Base-by-base conservation (phyloP, 2,888 invertebrate genomes). In the Pollenia amentaria region DNA sequence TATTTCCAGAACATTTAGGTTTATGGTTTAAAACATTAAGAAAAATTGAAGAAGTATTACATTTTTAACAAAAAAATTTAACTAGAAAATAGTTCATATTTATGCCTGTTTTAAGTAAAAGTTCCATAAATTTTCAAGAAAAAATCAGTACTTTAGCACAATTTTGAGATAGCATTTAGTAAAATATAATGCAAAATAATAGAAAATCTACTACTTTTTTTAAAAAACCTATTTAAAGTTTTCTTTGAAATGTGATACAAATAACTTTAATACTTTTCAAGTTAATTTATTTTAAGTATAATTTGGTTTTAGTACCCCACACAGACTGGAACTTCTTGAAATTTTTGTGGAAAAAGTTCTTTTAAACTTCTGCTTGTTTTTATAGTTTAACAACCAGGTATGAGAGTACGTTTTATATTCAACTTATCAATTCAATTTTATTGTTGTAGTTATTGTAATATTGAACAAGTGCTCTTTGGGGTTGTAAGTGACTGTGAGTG, bases 351-450 rank as follows among this genome's bases (percentile, higher is more conserved):
- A 4, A n/a, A 48, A 42, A 65, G 51, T 16, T 18, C 67, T n/a
- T 76, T 82, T 60, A 73, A 57, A 4, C 12, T 48, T 10, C 48
- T 73, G 81, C 10, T 21, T 11, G 12, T n/a, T 3, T 11, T 16
- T 38, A 46, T 16, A n/a, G n/a, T 62, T 38, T 12, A 16, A 53
- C 3, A 16, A 44, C n/a, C 9, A 69, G 12, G 12, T 18, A 46
- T 44, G 16, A 14, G 16, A 14, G 21, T 12, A 46, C n/a, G 9
- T 44, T 55, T 48, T 38, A 46, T 77, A n/a, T 42, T 44, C 12
- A 72, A 65, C 7, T 57, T 80, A 46, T 55, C 72, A 65, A 73
- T 73, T 51, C 16, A 16, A 29, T 67, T 72, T 67, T 81, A 53
- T 60, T 53, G 51, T n/a, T 69, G 42, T 62, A 8, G 29, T 38